phyloP scores from a whole-genome alignment of 2,113 vertebrate species.

The Paradoxurus hermaphroditus region DNA sequence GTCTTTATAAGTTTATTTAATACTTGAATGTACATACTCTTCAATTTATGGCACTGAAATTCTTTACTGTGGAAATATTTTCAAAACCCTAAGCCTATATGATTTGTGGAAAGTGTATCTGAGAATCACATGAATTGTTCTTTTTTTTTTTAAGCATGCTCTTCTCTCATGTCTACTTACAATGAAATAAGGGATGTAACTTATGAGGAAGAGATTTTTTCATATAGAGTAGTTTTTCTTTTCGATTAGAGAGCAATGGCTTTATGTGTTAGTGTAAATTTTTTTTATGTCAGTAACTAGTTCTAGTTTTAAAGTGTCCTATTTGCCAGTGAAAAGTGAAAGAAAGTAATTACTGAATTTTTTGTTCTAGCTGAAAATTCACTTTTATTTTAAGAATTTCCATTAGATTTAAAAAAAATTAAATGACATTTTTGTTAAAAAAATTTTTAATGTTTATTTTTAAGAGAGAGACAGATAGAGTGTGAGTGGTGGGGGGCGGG shows the following conservation, averaged over 20 bases:
- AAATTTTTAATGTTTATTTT: too few species aligned
- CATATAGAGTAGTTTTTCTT: neutral
- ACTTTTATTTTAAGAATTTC: neutral
- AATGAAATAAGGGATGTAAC: neutral
- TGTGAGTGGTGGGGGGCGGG: too few species aligned
- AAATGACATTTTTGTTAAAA: neutral
- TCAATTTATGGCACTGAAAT: neutral
- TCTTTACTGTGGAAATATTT: slow-evolving; percentile 38
- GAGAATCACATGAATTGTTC: neutral
- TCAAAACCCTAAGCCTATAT: neutral
- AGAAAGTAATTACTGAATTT: neutral
- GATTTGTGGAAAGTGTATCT: neutral
- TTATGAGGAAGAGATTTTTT: neutral
- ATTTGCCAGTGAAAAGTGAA: slow-evolving; percentile 30
- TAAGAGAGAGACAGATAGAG: too few species aligned
- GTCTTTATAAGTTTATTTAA: slow-evolving; percentile 14
- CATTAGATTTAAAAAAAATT: slow-evolving; percentile 17
- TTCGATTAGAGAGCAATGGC: neutral
- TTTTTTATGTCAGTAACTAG: neutral
- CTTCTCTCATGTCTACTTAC: neutral
- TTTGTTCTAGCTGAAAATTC: neutral
- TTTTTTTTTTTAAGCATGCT: neutral
- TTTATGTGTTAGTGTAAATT: neutral
- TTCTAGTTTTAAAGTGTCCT: neutral
- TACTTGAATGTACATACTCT: neutral